Conservation (phyloP, 2,797 vertebrate species). For the Danio aesculapii region DNA sequence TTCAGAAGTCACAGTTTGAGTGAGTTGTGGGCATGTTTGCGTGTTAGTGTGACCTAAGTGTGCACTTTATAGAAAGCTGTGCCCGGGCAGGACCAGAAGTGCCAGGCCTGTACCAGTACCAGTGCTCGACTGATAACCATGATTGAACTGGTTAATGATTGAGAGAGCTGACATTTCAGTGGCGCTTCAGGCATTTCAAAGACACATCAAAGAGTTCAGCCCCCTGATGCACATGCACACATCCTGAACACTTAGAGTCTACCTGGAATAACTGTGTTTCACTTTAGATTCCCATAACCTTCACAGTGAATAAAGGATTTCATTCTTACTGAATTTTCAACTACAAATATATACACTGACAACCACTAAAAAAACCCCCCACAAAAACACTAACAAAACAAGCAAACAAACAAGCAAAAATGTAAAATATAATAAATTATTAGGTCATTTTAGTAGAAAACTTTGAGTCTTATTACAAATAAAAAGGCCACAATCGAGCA, state of each 20-base stretch:
- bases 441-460: not conserved
- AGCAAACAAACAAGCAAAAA: too few relatives aligned
- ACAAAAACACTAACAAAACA: too few relatives aligned
- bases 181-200: not conserved
- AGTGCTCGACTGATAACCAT: not conserved
- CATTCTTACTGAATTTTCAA: not conserved
- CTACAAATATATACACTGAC: not conserved
- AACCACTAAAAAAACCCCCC: not conserved
- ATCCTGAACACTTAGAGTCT: not conserved
- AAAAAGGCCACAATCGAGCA: not conserved
- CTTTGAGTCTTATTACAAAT: not conserved
- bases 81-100: not conserved
- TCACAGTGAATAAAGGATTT: not conserved
- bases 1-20: not conserved
- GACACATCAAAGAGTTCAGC: not conserved
- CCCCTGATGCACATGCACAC: not conserved
- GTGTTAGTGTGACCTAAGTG: not conserved
- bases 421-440: not conserved
- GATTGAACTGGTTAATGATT: not conserved
- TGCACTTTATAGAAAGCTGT: not conserved
- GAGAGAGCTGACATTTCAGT: conserved; percentile 3
- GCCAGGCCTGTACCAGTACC: not conserved
- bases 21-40: not conserved
- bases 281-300: conserved; percentile 7
- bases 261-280: not conserved